phyloP scores from a whole-genome alignment of 1,140 invertebrate species.

The Chelonus insularis region DNA sequence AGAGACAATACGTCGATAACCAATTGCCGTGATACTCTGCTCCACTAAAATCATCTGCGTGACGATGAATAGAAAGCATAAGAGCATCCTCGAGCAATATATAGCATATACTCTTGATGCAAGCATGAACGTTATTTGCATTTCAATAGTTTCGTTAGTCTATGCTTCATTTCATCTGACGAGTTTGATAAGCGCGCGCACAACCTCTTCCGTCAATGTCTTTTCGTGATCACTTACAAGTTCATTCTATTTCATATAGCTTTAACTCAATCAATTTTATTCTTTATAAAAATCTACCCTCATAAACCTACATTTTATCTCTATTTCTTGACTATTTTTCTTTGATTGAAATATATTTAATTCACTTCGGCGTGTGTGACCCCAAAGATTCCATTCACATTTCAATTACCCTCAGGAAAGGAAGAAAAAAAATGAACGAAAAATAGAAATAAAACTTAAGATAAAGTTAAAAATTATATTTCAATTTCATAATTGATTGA shows the following conservation, averaged over 20 bases:
- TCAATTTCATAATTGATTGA: no score
- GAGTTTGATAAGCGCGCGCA: constrained; percentile 14
- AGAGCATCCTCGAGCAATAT: neutral
- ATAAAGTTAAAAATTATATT: no score
- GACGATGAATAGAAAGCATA: neutral
- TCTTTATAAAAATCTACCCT: no score
- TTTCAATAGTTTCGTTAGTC: constrained; percentile 44
- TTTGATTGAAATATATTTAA: no score
- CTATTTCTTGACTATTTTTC: no score
- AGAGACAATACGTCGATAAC: neutral
- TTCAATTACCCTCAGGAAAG: no score
- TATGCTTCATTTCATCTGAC: constrained; percentile 30
- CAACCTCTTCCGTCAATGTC: neutral
- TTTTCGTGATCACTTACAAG: neutral
- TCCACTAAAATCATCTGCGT: neutral
- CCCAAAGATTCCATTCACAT: no score
- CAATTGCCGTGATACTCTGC: neutral
- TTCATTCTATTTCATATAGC: neutral
- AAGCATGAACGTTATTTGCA: constrained; percentile 40
- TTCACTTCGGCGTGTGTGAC: no score
- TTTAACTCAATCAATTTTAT: neutral
- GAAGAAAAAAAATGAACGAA: no score
- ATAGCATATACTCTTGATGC: neutral
- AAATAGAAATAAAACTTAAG: no score
- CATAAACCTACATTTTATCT: no score